These are phyloP conservation scores for Palythoa heliodiscus DNA, from an alignment of 92 coral and sea anemone genomes.

Conservation along the genomic window DNA sequence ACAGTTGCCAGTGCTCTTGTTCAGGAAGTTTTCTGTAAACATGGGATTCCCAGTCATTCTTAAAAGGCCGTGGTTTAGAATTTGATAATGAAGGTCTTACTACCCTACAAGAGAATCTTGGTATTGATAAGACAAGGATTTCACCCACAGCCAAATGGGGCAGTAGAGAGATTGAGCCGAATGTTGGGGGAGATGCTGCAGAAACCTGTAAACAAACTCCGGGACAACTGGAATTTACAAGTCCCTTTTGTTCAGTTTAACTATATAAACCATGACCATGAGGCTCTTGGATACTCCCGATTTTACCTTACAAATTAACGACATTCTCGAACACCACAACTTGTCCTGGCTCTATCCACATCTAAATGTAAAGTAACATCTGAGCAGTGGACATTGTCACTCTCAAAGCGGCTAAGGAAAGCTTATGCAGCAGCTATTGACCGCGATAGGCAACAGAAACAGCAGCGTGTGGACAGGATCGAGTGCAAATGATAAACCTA, in stretches of 20 bases:
- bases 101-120: slow-evolving; percentile 45
- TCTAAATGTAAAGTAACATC: no score
- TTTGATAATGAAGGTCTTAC: slow-evolving; percentile 53
- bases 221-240: slow-evolving; percentile 56
- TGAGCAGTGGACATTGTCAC: slow-evolving; percentile 49
- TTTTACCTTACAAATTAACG: slow-evolving; percentile 52
- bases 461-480: slow-evolving; percentile 39
- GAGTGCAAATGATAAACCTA: slow-evolving; percentile 8
- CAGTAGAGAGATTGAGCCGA: slow-evolving; percentile 54
- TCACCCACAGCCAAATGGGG: slow-evolving; percentile 56
- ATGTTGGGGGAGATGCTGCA: slow-evolving; percentile 48
- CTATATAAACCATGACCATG: slow-evolving; percentile 62
- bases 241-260: slow-evolving; percentile 48
- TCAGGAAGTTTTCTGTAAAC: slow-evolving; percentile 51
- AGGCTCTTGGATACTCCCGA: slow-evolving; percentile 57
- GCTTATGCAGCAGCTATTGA: slow-evolving; percentile 21
- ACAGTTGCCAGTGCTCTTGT: slow-evolving; percentile 55
- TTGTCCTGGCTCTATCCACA: slow-evolving; percentile 48
- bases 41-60: slow-evolving; percentile 53
- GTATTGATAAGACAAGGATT: slow-evolving; percentile 58
- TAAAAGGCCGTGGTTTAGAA: slow-evolving; percentile 54
- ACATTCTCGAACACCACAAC: slow-evolving; percentile 45
- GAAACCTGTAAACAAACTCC: slow-evolving; percentile 48
- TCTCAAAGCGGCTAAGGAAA: slow-evolving; percentile 51
- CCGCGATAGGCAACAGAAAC: slow-evolving; percentile 30